Conservation (phyloP, 2,888 invertebrate species). For the Leptinotarsa tumamoca region DNA sequence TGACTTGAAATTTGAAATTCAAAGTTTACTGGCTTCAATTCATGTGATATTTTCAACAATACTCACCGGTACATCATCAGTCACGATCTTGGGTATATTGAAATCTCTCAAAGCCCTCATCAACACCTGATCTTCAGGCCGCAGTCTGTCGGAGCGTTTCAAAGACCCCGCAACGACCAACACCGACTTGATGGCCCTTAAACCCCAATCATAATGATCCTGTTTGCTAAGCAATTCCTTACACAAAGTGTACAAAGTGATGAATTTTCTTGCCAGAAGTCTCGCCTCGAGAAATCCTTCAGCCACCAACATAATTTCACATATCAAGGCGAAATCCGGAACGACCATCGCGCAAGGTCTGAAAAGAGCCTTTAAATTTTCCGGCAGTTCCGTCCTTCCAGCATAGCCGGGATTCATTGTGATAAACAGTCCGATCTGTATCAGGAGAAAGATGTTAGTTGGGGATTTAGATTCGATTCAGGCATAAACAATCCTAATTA, state of each 20-base stretch:
- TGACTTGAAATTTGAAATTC: neutral
- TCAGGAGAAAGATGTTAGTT: constrained; percentile 12
- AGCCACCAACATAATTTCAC: constrained; percentile 96
- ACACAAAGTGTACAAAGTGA: constrained; percentile 91
- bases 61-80: constrained; percentile 83
- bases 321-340: constrained; percentile 94
- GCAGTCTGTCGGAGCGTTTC: constrained; percentile 80
- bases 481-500: neutral
- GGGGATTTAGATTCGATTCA: neutral
- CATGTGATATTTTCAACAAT: too few relatives aligned
- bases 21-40: neutral
- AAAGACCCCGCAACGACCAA: constrained; percentile 93
- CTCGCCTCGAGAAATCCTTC: constrained; percentile 89
- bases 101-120: constrained; percentile 95
- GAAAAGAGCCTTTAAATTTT: constrained; percentile 80
- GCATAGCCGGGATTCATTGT: constrained; percentile 98
- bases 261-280: constrained; percentile 90
- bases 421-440: constrained; percentile 85
- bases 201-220: constrained; percentile 97
- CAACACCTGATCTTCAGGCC: constrained; percentile 92
- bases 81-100: constrained; percentile 94
- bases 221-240: constrained; percentile 92
- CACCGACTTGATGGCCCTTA: constrained; percentile 95
- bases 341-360: constrained; percentile 98
- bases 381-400: constrained; percentile 89